These are phyloP conservation scores for Cavia aperea DNA, from an alignment of 2,113 vertebrate genomes.

Conservation along the genomic window DNA sequence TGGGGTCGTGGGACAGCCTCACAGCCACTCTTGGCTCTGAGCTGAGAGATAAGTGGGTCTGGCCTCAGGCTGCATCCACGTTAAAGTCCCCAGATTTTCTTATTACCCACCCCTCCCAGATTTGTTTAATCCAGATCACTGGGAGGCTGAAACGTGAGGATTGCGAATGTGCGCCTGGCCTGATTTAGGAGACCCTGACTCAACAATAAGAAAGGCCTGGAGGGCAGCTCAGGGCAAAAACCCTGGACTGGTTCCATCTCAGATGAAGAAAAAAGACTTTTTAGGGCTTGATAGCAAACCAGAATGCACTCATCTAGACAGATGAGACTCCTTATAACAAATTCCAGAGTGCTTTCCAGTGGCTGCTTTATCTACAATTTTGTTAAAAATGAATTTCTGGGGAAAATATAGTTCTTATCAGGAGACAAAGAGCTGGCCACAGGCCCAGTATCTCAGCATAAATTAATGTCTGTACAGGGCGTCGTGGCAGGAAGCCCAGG, in stretches of 20 bases:
- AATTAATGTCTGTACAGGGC: neutral
- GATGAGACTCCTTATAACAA: neutral
- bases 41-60: neutral
- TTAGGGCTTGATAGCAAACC: neutral
- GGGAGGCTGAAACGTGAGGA: neutral
- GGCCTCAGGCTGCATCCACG: neutral
- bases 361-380: neutral
- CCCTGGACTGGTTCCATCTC: neutral
- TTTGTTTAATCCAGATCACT: neutral
- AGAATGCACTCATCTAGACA: neutral
- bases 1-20: neutral
- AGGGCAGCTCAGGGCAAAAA: neutral
- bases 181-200: neutral
- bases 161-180: neutral
- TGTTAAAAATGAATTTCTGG: conserved; percentile 41
- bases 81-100: neutral
- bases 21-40: neutral
- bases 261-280: neutral
- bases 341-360: neutral
- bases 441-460: neutral
- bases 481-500: neutral
- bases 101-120: no score
- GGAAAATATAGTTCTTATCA: conserved; percentile 32
- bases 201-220: neutral
- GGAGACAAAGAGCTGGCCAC: neutral